Evolutionary conservation across 2,888 invertebrate genomes (phyloP).

Genomic region (Lasiommata megera): DNA sequence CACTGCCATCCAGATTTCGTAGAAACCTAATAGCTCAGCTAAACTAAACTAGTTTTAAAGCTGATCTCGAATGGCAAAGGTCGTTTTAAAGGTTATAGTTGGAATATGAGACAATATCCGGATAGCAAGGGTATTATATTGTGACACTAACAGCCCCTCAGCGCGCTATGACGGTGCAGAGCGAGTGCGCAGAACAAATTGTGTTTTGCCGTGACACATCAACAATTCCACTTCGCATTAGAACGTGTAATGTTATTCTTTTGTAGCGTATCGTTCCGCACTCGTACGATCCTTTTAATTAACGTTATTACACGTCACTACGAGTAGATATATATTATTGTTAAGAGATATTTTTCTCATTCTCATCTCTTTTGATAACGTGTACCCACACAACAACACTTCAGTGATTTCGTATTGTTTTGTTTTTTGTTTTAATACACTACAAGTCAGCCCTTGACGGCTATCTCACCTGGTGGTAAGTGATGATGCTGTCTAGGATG

Average conservation of each 20-base stretch:
- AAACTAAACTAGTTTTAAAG: too few species aligned
- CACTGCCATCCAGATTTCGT: too few species aligned
- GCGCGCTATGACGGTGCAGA: slow-evolving; percentile 37
- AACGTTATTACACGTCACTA: not conserved
- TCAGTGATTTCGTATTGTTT: too few species aligned
- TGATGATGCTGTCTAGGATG: too few species aligned
- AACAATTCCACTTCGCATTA: slow-evolving; percentile 46
- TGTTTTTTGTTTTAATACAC: too few species aligned
- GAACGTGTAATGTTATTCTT: not conserved
- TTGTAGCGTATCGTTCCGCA: not conserved
- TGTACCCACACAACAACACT: too few species aligned
- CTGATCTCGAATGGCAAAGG: too few species aligned
- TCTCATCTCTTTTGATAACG: not conserved
- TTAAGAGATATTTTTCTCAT: not conserved
- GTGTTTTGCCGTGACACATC: slow-evolving; percentile 48
- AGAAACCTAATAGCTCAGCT: too few species aligned
- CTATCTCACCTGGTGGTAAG: too few species aligned
- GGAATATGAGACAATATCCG: not conserved
- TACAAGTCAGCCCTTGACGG: too few species aligned
- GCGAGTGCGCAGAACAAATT: slow-evolving; percentile 54
- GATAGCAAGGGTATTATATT: not conserved
- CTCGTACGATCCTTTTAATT: slow-evolving; percentile 2
- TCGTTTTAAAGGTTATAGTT: too few species aligned
- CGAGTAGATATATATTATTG: too few species aligned
- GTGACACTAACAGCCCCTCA: not conserved